Evolutionary conservation across 1,140 invertebrate genomes (phyloP).

Genomic region (Drosophila leontia): DNA sequence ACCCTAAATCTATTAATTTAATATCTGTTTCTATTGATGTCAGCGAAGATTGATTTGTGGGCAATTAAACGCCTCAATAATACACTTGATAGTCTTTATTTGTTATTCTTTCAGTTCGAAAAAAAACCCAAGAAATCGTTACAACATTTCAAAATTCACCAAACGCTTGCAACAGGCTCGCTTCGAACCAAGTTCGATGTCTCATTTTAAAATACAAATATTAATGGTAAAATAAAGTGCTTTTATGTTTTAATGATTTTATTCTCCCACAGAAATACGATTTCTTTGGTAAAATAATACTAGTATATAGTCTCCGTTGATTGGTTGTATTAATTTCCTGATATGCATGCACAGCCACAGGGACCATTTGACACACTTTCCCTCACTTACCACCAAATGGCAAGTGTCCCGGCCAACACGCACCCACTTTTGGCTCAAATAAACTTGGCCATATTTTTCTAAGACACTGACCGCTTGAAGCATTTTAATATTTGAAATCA

Average conservation of each 20-base stretch:
- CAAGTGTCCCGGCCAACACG: constrained; percentile 26
- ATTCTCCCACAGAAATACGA: neutral
- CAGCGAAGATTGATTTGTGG: constrained; percentile 12
- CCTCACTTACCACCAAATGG: constrained; percentile 21
- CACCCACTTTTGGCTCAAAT: constrained; percentile 28
- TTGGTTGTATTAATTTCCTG: constrained; percentile 32
- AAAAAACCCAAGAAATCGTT: constrained; percentile 3
- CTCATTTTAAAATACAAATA: neutral
- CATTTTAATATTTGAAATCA: constrained; percentile 42
- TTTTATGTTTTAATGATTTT: neutral
- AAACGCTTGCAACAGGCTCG: constrained; percentile 8
- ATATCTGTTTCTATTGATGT: neutral
- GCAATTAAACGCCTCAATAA: constrained; percentile 7
- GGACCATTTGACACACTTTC: constrained; percentile 37
- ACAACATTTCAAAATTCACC: constrained; percentile 22
- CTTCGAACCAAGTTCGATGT: constrained; percentile 5
- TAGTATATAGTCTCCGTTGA: neutral
- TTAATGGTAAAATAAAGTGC: too few species aligned
- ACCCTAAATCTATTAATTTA: neutral
- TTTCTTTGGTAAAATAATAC: constrained; percentile 1
- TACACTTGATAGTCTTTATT: constrained; percentile 10
- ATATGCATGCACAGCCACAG: constrained; percentile 20
- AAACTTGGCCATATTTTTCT: constrained; percentile 22
- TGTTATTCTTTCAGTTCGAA: neutral
- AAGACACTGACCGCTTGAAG: constrained; percentile 24